Percentiles rank a stretch among this genome's conserved stretches.
Evolutionary conservation across 2,888 invertebrate genomes (phyloP).

Genomic region (Pherbina coryleti): DNA sequence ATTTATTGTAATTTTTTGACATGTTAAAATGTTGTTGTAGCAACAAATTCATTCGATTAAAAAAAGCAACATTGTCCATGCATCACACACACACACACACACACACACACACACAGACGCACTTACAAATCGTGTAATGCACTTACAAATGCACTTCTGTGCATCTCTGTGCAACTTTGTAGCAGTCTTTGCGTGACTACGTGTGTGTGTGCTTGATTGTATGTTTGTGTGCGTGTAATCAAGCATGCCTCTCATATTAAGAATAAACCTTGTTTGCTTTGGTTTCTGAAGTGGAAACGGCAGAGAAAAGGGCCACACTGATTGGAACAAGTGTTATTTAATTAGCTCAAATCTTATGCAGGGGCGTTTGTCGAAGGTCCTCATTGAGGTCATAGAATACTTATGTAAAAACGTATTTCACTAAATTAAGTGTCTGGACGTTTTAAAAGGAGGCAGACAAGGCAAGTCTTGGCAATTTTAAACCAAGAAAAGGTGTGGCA

Average conservation of each 20-base stretch:
- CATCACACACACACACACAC: neutral
- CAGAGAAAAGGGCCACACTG: neutral
- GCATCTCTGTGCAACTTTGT: neutral
- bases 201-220: neutral
- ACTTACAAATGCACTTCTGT: neutral
- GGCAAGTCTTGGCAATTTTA: too few relatives aligned
- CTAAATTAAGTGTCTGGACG: neutral
- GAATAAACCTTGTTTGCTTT: too few relatives aligned
- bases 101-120: neutral
- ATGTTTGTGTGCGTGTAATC: neutral
- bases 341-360: conserved; percentile 7
- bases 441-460: neutral
- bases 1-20: neutral
- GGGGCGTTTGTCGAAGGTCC: neutral
- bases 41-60: conserved; percentile 8
- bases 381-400: neutral
- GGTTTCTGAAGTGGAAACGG: too few relatives aligned
- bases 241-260: neutral
- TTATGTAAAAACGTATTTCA: neutral
- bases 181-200: too few relatives aligned
- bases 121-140: neutral
- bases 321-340: conserved; percentile 27
- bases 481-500: neutral
- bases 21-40: neutral
- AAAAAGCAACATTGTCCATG: neutral